Base-by-base conservation (phyloP, 2,797 vertebrate species). In the Anableps anableps region DNA sequence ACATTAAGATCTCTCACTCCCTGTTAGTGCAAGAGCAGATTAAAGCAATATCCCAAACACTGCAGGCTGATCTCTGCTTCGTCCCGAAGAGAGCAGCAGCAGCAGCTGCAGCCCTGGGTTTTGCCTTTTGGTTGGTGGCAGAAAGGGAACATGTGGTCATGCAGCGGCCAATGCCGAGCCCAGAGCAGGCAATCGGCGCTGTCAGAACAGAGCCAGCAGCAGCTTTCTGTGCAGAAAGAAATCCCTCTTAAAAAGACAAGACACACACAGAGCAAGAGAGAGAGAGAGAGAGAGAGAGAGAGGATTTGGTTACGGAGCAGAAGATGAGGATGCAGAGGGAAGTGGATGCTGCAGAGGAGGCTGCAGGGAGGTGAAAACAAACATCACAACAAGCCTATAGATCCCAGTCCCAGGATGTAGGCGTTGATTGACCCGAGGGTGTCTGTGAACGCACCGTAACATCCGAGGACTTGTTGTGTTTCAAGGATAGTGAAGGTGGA, bases 401-500 rank as follows among this genome's bases (percentile, higher is more conserved):
- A 83, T 83, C 80, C 71, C 83, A 74, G 84, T 84, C 64, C 83
- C 84, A 90, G 89, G 90, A 94, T 94, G 92, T 92, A 92, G 87
- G 78, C 86, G 88, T 85, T 13, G 71, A 76, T 84, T 81, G 75
- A 70, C 75, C 75, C 79, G 53, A 72, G 85, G 29, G 87, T 58
- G 87, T 86, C 81, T 72, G 80, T 87, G 88, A 80, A 78, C 26
- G 74, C 83, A 79, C 68, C 82, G 34, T 75, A 80, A 86, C 88
- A 87, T 79, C 86, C 70, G 71, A 80, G 81, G 92, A 90, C 86
- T 87, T 85, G 81, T 88, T 89, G 80, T 87, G 85, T 87, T 92
- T 92, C 92, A 93, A 95, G 93, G 93, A 92, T 84, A 92, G 88
- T 92, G 92, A 94, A 94, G 93, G 93, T 94, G 94, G 90, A 89